Evolutionary conservation across 1,140 invertebrate species (phyloP).

Genomic region (Pentalonia nigronervosa): DNA sequence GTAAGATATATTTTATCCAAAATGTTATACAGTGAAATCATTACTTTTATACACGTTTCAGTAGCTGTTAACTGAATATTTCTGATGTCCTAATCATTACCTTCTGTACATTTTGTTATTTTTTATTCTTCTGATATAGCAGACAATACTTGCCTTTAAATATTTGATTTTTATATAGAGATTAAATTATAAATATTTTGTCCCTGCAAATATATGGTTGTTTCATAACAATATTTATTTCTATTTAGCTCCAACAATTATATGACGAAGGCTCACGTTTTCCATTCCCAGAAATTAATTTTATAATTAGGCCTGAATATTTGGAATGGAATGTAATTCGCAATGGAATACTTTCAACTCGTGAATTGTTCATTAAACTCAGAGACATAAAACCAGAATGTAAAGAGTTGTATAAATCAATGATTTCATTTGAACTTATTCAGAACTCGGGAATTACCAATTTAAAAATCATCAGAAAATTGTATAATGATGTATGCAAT

Average conservation of each 20-base stretch:
- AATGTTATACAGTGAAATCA: too few species aligned
- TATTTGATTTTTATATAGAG: neutral
- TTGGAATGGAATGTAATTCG: constrained; percentile 36
- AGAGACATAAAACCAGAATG: constrained; percentile 17
- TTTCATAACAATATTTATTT: neutral
- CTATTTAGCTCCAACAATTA: constrained; percentile 22
- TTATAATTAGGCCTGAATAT: neutral
- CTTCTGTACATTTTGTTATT: too few species aligned
- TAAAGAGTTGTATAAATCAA: neutral
- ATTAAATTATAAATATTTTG: neutral
- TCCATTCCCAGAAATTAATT: neutral
- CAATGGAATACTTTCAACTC: constrained; percentile 3
- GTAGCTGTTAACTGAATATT: too few species aligned
- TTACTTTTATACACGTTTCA: too few species aligned
- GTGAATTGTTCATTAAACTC: constrained; percentile 17
- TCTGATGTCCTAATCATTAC: too few species aligned
- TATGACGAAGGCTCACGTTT: constrained; percentile 13
- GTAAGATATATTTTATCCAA: too few species aligned
- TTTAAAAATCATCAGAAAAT: constrained; percentile 19
- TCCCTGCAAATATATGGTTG: neutral
- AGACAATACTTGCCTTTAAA: neutral
- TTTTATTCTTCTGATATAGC: too few species aligned
- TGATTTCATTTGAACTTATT: constrained; percentile 28
- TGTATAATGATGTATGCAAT: constrained; percentile 39
- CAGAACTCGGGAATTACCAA: neutral